Evolutionary conservation across 2,888 invertebrate species (phyloP).

Genomic region (Ctena decussata): DNA sequence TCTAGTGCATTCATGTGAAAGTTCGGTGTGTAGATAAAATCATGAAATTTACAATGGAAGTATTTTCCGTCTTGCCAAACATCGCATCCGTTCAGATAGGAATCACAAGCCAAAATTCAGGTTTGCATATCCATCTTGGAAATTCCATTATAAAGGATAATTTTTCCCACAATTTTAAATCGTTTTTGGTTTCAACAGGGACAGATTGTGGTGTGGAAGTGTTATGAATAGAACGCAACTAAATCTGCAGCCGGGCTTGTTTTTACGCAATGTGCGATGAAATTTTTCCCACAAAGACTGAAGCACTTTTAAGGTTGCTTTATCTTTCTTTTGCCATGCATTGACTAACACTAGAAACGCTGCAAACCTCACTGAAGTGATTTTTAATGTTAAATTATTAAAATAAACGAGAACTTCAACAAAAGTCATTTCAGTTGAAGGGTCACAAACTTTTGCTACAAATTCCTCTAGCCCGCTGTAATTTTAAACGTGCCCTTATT

Average conservation of each 20-base stretch:
- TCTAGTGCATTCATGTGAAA: neutral
- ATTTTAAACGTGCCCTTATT: neutral
- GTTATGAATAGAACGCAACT: neutral
- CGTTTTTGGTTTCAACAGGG: neutral
- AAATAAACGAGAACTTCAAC: too few species aligned
- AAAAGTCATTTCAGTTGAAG: too few species aligned
- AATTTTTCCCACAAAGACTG: neutral
- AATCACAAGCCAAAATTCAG: neutral
- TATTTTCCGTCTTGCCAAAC: neutral
- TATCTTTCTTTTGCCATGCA: too few species aligned
- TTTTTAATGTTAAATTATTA: too few species aligned
- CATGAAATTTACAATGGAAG: neutral
- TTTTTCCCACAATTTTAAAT: neutral
- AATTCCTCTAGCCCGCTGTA: neutral
- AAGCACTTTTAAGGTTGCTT: too few species aligned
- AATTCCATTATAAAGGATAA: neutral
- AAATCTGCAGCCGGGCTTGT: neutral
- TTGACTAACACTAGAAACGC: too few species aligned
- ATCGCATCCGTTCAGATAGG: neutral
- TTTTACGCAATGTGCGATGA: neutral
- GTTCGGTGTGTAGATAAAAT: neutral
- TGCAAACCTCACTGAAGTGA: too few species aligned
- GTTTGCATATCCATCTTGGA: neutral
- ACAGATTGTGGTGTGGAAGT: neutral
- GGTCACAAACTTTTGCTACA: neutral